phyloP scores from a whole-genome alignment of 2,888 invertebrate species.

The Lepidocyrtinus sp. region DNA sequence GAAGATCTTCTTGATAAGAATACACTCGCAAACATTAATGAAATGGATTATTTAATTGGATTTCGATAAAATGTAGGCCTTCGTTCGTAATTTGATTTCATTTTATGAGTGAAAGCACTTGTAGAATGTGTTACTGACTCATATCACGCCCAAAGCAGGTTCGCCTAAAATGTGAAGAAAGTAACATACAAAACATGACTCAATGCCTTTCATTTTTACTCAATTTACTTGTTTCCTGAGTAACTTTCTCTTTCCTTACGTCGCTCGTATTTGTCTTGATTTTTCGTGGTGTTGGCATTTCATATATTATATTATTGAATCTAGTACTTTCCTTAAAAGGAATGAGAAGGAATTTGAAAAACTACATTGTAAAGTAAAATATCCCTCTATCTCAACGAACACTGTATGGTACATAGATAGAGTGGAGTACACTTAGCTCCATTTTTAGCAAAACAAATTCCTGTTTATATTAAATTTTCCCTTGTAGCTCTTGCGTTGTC shows the following conservation, averaged over 20 bases:
- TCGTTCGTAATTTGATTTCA: too few species aligned
- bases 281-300: conserved; percentile 14
- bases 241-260: neutral
- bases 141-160: too few species aligned
- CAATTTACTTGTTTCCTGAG: neutral
- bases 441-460: conserved; percentile 1
- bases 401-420: neutral
- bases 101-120: too few species aligned
- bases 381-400: neutral
- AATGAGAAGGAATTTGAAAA: neutral
- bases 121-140: too few species aligned
- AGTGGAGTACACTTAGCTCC: neutral
- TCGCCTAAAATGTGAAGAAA: too few species aligned
- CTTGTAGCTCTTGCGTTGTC: neutral
- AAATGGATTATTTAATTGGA: too few species aligned
- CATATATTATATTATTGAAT: conserved; percentile 12
- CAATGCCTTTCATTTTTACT: neutral
- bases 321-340: conserved; percentile 9
- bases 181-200: too few species aligned
- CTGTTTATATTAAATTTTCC: neutral
- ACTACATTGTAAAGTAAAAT: conserved; percentile 5
- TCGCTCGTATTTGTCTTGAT: neutral
- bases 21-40: too few species aligned
- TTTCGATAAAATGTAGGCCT: too few species aligned
- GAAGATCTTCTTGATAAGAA: too few species aligned